Percentiles rank a stretch among this genome's conserved stretches.
phyloP scores from a whole-genome alignment of 2,113 vertebrate genomes.

The Caranx ignobilis region DNA sequence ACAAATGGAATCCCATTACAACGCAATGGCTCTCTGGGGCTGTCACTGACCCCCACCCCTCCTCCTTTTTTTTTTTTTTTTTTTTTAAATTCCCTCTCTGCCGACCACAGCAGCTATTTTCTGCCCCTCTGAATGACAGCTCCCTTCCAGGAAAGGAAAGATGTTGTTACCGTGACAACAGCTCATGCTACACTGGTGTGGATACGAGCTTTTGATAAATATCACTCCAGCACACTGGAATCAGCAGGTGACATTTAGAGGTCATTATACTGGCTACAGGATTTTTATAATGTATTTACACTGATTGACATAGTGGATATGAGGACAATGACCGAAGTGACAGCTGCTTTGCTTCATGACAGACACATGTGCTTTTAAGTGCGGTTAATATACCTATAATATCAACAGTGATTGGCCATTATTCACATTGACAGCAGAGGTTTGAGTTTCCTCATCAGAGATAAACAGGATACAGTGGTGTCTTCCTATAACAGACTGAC shows the following conservation, averaged over 20 bases:
- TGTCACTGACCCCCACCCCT: neutral
- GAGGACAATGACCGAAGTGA: slow-evolving; percentile 43
- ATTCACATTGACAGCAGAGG: slow-evolving; percentile 73
- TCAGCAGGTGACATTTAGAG: slow-evolving; percentile 49
- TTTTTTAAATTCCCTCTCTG: neutral
- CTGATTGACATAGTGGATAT: slow-evolving; percentile 34
- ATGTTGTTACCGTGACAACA: slow-evolving; percentile 70
- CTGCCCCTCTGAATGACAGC: slow-evolving; percentile 47
- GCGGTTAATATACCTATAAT: slow-evolving; percentile 63
- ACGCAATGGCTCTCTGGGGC: slow-evolving; percentile 35
- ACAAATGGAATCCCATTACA: slow-evolving; percentile 73
- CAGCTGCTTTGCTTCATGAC: slow-evolving; percentile 54
- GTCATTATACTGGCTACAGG: slow-evolving; percentile 55
- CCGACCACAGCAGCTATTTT: slow-evolving; percentile 21
- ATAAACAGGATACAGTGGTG: slow-evolving; percentile 41
- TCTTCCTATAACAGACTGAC: slow-evolving; percentile 44
- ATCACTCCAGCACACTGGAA: slow-evolving; percentile 45
- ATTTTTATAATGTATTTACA: slow-evolving; percentile 59
- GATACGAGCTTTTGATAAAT: slow-evolving; percentile 50
- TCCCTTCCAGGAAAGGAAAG: slow-evolving; percentile 43
- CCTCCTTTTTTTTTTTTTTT: neutral
- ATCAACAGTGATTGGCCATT: slow-evolving; percentile 84
- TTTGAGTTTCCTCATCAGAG: slow-evolving; percentile 38
- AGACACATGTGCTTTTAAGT: slow-evolving; percentile 77
- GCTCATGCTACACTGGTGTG: slow-evolving; percentile 54